A percentile compares a stretch with the other conserved stretches of the same genome.
Evolutionary conservation across 2,113 vertebrate species (phyloP).

Genomic region (Anoplopoma fimbria): DNA sequence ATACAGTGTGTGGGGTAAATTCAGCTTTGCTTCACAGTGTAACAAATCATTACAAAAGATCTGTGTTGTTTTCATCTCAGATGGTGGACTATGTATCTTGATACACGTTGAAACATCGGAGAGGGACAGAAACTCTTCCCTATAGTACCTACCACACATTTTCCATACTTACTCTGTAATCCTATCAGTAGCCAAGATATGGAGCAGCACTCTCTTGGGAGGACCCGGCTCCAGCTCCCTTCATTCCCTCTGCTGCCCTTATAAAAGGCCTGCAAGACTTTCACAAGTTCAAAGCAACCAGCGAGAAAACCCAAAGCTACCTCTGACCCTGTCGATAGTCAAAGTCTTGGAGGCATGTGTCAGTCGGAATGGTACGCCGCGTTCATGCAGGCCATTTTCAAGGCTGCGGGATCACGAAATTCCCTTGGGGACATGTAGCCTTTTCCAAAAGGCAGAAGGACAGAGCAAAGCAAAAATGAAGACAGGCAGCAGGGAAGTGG

Average conservation of each 20-base stretch:
- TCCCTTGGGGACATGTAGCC: conserved; percentile 40
- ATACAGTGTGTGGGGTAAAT: not conserved
- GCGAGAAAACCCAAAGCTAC: conserved; percentile 31
- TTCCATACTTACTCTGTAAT: conserved; percentile 16
- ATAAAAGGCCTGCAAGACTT: conserved; percentile 52
- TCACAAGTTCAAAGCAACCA: conserved; percentile 59
- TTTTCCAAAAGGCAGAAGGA: conserved; percentile 58
- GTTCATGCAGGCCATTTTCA: conserved; percentile 37
- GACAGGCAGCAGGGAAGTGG: conserved; percentile 24
- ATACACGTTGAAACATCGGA: conserved; percentile 1
- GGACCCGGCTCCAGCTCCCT: conserved; percentile 11
- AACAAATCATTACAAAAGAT: not conserved
- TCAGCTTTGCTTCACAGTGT: not conserved
- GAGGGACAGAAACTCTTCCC: not conserved
- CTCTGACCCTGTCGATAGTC: conserved; percentile 49
- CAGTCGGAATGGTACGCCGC: conserved; percentile 29
- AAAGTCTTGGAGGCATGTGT: conserved; percentile 54
- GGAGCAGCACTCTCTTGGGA: conserved; percentile 38
- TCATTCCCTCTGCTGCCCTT: conserved; percentile 39
- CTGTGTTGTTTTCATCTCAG: not conserved
- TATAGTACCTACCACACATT: not conserved
- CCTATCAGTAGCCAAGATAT: conserved; percentile 20
- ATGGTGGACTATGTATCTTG: not conserved
- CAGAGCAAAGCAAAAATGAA: conserved; percentile 11
- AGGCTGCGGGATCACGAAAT: conserved; percentile 42